These are phyloP conservation scores for Apamea monoglypha DNA, from an alignment of 2,888 invertebrate species.

Conservation along the genomic window DNA sequence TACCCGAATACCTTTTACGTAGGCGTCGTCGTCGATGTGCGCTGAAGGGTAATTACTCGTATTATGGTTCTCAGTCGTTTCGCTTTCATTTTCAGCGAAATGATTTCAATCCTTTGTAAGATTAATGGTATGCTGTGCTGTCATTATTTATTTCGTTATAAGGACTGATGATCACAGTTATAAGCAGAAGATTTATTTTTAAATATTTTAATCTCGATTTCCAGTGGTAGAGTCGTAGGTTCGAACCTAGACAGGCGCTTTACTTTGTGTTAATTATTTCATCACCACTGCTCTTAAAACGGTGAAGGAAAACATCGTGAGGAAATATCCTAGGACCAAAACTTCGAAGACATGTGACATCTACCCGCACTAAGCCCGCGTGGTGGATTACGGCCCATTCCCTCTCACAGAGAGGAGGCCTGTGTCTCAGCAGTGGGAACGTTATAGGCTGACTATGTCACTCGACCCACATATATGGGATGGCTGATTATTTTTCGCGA, in stretches of 20 bases:
- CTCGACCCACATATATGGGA: neutral
- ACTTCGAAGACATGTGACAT: neutral
- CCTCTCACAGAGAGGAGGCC: too few relatives aligned
- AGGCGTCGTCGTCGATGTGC: conserved; percentile 11
- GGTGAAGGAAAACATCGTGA: neutral
- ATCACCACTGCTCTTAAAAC: too few relatives aligned
- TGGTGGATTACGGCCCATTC: too few relatives aligned
- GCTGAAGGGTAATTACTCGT: conserved; percentile 51
- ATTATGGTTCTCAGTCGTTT: conserved; percentile 25
- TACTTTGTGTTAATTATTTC: neutral
- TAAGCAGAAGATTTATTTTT: neutral
- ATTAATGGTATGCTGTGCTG: conserved; percentile 18
- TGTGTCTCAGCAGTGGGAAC: too few relatives aligned
- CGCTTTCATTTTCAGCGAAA: conserved; percentile 35
- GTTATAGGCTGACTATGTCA: too few relatives aligned
- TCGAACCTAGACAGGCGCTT: neutral
- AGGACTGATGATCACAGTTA: neutral
- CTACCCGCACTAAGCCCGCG: neutral
- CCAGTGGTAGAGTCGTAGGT: neutral
- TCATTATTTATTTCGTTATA: conserved; percentile 20
- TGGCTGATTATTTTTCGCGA: neutral
- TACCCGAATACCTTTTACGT: conserved; percentile 10
- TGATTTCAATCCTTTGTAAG: conserved; percentile 43
- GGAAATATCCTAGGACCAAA: too few relatives aligned
- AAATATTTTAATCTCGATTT: neutral